These are phyloP conservation scores for Cynodonichthys magdalenae DNA, from an alignment of 2,797 vertebrate species.

Conservation along the genomic window DNA sequence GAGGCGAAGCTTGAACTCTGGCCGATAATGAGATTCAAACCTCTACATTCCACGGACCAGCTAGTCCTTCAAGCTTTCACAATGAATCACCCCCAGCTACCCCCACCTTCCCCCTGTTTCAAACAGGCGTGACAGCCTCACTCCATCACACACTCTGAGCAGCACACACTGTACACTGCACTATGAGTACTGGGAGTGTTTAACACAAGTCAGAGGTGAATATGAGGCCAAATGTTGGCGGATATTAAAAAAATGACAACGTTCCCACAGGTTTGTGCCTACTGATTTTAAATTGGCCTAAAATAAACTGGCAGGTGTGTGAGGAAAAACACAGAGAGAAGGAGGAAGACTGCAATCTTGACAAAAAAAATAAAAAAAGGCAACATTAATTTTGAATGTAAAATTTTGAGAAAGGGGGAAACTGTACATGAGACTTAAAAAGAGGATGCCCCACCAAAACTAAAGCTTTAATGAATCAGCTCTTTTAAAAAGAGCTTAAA, in stretches of 20 bases:
- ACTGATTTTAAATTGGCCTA: constrained; percentile 21
- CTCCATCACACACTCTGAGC: constrained; percentile 13
- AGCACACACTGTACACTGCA: constrained; percentile 18
- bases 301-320: constrained; percentile 14
- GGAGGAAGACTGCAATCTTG: too few species aligned
- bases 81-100: constrained; percentile 42
- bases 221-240: constrained; percentile 29
- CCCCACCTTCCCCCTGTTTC: neutral
- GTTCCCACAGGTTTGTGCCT: constrained; percentile 34
- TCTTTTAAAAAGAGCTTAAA: neutral
- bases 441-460: too few species aligned
- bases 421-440: too few species aligned
- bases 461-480: too few species aligned
- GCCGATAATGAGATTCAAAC: constrained; percentile 66
- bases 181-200: constrained; percentile 40
- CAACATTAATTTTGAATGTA: too few species aligned
- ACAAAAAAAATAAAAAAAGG: too few species aligned
- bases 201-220: constrained; percentile 54
- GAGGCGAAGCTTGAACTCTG: constrained; percentile 57
- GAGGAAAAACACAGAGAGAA: constrained; percentile 16
- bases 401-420: too few species aligned
- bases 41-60: constrained; percentile 62
- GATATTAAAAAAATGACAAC: constrained; percentile 26
- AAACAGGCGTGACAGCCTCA: constrained; percentile 17
- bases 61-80: constrained; percentile 45